Conservation (phyloP, 1,140 invertebrate genomes). For the silkworm (Bombyx mori) region DNA sequence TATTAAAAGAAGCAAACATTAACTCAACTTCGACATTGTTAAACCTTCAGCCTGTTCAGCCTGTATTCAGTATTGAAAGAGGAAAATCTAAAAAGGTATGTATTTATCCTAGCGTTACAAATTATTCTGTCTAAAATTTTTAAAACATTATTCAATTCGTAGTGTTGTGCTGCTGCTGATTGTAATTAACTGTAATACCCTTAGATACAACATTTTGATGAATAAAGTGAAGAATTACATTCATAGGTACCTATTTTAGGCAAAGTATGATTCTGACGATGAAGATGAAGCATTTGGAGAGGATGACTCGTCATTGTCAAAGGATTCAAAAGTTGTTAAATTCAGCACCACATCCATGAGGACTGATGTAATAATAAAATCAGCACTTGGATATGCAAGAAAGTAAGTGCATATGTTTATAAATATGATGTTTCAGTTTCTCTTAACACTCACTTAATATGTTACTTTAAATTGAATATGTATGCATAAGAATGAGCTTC, state of each 20-base stretch:
- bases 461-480: too few species aligned
- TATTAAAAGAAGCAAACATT: conserved; percentile 23
- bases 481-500: too few species aligned
- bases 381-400: conserved; percentile 76
- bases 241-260: conserved; percentile 16
- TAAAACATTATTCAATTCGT: not conserved
- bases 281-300: conserved; percentile 33
- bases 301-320: conserved; percentile 42
- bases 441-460: not conserved
- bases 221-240: not conserved
- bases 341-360: conserved; percentile 74
- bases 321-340: conserved; percentile 74
- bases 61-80: conserved; percentile 14
- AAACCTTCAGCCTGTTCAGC: conserved; percentile 8
- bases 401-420: conserved; percentile 65
- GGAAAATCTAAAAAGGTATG: conserved; percentile 41
- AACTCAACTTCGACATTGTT: conserved; percentile 13
- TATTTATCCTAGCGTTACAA: conserved; percentile 1
- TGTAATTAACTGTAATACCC: not conserved
- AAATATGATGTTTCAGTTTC: not conserved
- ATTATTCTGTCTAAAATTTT: not conserved
- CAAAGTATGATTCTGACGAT: conserved; percentile 47
- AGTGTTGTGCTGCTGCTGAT: not conserved
- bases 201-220: not conserved
- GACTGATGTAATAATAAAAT: conserved; percentile 77